phyloP scores from a whole-genome alignment of 2,888 invertebrate genomes.

The Melanotus villosus region DNA sequence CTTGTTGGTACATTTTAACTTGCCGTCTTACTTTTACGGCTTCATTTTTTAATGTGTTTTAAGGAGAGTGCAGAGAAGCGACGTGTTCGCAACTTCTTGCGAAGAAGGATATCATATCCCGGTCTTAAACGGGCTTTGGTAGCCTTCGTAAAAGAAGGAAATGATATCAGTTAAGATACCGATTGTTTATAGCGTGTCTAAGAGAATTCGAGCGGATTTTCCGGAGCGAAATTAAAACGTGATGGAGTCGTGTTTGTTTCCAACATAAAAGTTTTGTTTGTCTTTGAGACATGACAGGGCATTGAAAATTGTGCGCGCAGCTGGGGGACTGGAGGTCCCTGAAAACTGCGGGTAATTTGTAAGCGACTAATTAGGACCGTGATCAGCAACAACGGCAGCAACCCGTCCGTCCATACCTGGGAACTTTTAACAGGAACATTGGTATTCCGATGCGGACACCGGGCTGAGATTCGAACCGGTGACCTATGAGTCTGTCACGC shows the following conservation, averaged over 20 bases:
- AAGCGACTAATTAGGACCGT: conserved; percentile 39
- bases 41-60: not conserved
- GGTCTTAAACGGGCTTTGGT: conserved; percentile 15
- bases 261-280: conserved; percentile 40
- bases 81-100: not conserved
- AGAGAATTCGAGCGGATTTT: conserved; percentile 14
- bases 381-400: conserved; percentile 20
- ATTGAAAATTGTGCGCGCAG: conserved; percentile 15
- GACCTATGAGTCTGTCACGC: conserved; percentile 63
- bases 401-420: conserved; percentile 28
- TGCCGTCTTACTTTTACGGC: not conserved
- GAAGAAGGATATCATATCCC: conserved; percentile 20
- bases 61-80: not conserved
- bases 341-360: conserved; percentile 48
- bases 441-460: conserved; percentile 56
- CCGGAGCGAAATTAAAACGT: conserved; percentile 31
- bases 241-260: conserved; percentile 30
- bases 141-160: conserved; percentile 18
- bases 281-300: conserved; percentile 36
- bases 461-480: conserved; percentile 59
- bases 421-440: conserved; percentile 52
- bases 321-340: conserved; percentile 11
- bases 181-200: conserved; percentile 38
- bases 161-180: conserved; percentile 35
- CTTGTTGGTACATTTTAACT: not conserved